A percentile compares a stretch with the other conserved stretches of the same genome.
phyloP scores from a whole-genome alignment of 2,797 vertebrate genomes.

The Gymnoscopelus microlampas region DNA sequence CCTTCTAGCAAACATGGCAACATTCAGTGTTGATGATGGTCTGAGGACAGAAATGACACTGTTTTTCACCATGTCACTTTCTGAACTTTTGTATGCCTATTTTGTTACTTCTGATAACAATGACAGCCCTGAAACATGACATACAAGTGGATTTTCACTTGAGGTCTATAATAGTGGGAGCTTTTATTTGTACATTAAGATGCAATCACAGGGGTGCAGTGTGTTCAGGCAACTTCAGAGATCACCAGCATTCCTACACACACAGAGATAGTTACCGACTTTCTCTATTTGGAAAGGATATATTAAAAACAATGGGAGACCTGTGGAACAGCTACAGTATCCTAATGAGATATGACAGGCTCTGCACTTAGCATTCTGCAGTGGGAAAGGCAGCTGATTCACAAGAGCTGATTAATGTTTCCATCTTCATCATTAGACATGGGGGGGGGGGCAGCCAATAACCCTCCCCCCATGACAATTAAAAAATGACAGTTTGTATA shows the following conservation, averaged over 20 bases:
- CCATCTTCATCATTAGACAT: constrained; percentile 31
- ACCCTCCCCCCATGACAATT: too few species aligned
- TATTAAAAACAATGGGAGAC: constrained; percentile 59
- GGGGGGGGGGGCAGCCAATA: neutral
- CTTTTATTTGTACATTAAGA: constrained; percentile 15
- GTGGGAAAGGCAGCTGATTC: constrained; percentile 23
- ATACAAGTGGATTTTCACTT: too few species aligned
- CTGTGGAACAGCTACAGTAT: constrained; percentile 49
- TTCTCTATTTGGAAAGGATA: constrained; percentile 33
- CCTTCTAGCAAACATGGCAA: too few species aligned
- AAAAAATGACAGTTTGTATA: too few species aligned
- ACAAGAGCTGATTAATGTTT: constrained; percentile 31
- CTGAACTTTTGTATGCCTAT: too few species aligned
- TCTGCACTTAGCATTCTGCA: constrained; percentile 38
- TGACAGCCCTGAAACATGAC: too few species aligned
- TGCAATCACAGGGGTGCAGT: constrained; percentile 17
- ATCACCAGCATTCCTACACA: too few species aligned
- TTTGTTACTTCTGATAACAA: too few species aligned
- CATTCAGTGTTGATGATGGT: too few species aligned
- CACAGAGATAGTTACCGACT: constrained; percentile 15
- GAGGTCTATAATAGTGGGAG: neutral
- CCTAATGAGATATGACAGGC: constrained; percentile 54
- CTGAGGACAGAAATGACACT: too few species aligned
- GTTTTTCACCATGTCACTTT: too few species aligned
- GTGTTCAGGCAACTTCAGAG: neutral